phyloP scores from a whole-genome alignment of 2,888 invertebrate species.

The Cabera pusaria region DNA sequence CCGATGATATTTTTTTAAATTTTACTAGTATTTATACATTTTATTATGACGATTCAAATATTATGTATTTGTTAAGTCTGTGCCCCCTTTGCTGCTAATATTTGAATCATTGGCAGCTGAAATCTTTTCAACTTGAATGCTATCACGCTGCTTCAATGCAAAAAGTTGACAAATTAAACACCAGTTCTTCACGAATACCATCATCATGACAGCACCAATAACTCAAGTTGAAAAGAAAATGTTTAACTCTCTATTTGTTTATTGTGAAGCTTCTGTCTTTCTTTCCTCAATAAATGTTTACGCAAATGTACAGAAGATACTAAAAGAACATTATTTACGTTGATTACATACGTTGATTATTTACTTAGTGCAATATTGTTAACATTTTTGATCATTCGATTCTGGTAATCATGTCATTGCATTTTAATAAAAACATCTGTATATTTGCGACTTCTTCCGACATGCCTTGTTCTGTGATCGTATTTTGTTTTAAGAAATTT shows the following conservation, averaged over 20 bases:
- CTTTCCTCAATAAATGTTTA: slow-evolving; percentile 23
- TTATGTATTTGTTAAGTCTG: too few relatives aligned
- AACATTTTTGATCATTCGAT: too few relatives aligned
- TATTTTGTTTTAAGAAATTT: too few relatives aligned
- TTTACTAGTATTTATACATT: too few relatives aligned
- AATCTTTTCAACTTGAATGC: slow-evolving; percentile 69
- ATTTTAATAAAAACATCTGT: slow-evolving; percentile 19
- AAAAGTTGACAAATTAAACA: slow-evolving; percentile 29
- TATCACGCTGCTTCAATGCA: slow-evolving; percentile 44
- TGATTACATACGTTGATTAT: too few relatives aligned
- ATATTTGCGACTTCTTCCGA: slow-evolving; percentile 22
- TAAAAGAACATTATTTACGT: too few relatives aligned
- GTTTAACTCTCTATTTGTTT: slow-evolving; percentile 36
- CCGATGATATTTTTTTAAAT: too few relatives aligned
- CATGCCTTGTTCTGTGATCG: slow-evolving; percentile 19
- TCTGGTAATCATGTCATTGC: too few relatives aligned
- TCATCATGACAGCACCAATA: slow-evolving; percentile 41
- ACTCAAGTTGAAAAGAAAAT: slow-evolving; percentile 69
- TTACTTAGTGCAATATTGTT: too few relatives aligned
- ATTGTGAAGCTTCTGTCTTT: slow-evolving; percentile 40
- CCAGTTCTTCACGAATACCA: slow-evolving; percentile 37
- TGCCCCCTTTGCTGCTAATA: slow-evolving; percentile 4
- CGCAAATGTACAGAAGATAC: slow-evolving; percentile 31
- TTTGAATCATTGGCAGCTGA: slow-evolving; percentile 66
- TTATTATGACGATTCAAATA: too few relatives aligned